Evolutionary conservation across 2,113 vertebrate genomes (phyloP).

Genomic region (Enhydra lutris): DNA sequence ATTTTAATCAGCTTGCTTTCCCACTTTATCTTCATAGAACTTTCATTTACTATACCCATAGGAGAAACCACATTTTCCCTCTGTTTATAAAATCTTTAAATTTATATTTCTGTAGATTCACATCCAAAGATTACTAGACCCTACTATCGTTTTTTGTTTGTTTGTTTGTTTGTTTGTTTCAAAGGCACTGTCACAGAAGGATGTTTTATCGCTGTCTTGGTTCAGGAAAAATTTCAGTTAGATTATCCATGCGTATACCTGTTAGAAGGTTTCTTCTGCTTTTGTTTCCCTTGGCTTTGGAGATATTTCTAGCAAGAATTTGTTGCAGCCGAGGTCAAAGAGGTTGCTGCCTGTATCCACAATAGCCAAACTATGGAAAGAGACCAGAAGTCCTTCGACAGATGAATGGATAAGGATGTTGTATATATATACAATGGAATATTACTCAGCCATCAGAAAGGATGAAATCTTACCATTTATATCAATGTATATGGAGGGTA

Average conservation of each 20-base stretch:
- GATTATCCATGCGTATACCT: not conserved
- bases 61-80: not conserved
- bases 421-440: not conserved
- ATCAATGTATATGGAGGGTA: not conserved
- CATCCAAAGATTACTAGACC: not conserved
- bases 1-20: not conserved
- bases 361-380: not conserved
- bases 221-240: not conserved
- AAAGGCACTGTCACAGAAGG: not conserved
- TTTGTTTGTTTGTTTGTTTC: not conserved
- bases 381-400: not conserved
- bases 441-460: not conserved
- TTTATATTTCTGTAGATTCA: not conserved
- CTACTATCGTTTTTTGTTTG: not conserved
- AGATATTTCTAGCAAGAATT: not conserved
- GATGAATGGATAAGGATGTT: not conserved
- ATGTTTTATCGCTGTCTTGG: not conserved
- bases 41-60: not conserved
- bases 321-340: not conserved
- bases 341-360: not conserved
- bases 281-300: not conserved
- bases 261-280: not conserved
- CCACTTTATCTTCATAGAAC: not conserved
- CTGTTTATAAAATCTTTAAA: not conserved
- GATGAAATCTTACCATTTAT: not conserved